These are phyloP conservation scores for Cynopterus sphinx DNA, from an alignment of 2,797 vertebrate genomes.

Conservation along the genomic window DNA sequence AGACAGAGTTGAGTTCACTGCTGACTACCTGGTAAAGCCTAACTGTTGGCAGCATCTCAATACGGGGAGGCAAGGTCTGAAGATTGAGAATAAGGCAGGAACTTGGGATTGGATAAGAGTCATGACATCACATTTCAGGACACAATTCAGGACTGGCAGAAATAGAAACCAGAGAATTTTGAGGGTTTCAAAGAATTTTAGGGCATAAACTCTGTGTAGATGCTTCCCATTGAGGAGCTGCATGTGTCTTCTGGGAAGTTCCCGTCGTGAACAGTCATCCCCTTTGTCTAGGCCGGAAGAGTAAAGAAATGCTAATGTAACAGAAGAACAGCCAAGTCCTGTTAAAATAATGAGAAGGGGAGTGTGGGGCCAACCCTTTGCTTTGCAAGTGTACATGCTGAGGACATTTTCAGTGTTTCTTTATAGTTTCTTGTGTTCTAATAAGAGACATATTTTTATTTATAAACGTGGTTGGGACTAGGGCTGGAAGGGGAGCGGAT, in stretches of 20 bases:
- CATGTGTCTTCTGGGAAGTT: background rate
- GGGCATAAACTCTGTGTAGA: background rate
- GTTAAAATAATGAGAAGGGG: background rate
- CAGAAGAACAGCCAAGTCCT: background rate
- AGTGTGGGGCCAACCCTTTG: background rate
- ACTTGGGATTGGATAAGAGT: background rate
- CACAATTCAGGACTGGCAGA: background rate
- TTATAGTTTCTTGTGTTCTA: background rate
- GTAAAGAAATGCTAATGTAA: conserved; percentile 35
- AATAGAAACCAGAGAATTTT: background rate
- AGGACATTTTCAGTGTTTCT: background rate
- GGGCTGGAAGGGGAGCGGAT: background rate
- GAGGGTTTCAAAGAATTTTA: background rate
- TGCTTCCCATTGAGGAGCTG: background rate
- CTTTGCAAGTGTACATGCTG: background rate
- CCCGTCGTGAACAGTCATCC: background rate
- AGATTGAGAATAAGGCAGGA: background rate
- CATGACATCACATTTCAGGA: rapidly evolving
- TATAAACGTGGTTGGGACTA: background rate
- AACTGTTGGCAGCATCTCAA: rapidly evolving
- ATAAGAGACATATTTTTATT: background rate
- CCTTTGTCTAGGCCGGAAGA: background rate
- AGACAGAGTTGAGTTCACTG: background rate
- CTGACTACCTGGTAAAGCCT: background rate
- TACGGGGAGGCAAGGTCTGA: background rate